A percentile compares a stretch with the other conserved stretches of the same genome.
Evolutionary conservation across 2,113 vertebrate species (phyloP).

Genomic region (Cebidichthys violaceus): DNA sequence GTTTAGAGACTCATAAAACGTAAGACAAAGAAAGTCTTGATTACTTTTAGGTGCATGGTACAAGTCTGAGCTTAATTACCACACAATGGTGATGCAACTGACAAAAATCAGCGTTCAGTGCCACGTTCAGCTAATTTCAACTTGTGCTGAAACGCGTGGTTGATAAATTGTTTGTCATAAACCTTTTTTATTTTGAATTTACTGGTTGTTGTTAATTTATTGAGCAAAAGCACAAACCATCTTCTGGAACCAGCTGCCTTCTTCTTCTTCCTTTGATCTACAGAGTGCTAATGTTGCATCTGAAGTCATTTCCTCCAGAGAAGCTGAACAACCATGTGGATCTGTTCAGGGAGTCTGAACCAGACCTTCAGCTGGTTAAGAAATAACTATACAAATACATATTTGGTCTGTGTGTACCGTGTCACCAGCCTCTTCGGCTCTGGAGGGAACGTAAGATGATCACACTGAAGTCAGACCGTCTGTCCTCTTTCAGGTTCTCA

Average conservation of each 20-base stretch:
- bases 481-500: too few species aligned
- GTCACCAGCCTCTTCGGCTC: not conserved
- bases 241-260: not conserved
- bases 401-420: not conserved
- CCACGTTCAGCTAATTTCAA: not conserved
- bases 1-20: not conserved
- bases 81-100: not conserved
- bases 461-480: too few species aligned
- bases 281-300: not conserved
- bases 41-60: too few species aligned
- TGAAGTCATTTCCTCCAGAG: not conserved
- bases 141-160: not conserved
- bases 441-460: too few species aligned
- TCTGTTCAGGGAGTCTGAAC: not conserved
- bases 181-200: not conserved
- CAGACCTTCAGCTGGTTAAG: not conserved
- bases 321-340: not conserved
- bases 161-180: not conserved
- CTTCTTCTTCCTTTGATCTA: not conserved
- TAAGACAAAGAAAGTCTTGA: not conserved
- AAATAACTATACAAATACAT: not conserved
- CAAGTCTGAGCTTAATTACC: not conserved
- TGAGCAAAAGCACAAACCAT: not conserved
- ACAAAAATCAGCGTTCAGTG: not conserved
- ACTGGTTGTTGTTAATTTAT: not conserved